Conservation (phyloP, 2,888 invertebrate genomes). For the Encarsia formosa region DNA sequence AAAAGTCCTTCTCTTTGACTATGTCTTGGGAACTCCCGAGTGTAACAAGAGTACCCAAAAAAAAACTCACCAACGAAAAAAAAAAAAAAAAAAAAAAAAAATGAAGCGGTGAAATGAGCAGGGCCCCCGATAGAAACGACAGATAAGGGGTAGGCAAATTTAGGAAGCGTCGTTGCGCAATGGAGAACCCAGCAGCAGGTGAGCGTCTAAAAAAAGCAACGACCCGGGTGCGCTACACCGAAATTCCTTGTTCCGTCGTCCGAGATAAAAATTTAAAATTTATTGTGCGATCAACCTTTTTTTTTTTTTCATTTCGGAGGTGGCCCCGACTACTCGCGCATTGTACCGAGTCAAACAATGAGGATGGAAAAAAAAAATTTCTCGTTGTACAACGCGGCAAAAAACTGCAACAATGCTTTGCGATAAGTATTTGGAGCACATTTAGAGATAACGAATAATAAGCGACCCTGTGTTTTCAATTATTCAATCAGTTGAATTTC, state of each 20-base stretch:
- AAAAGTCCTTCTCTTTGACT: slow-evolving; percentile 3
- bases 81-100: slow-evolving; percentile 26
- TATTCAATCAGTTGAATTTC: too few species aligned
- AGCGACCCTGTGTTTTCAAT: too few species aligned
- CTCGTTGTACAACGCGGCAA: too few species aligned
- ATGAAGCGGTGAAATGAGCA: slow-evolving; percentile 27
- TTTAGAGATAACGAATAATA: too few species aligned
- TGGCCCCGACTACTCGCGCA: too few species aligned
- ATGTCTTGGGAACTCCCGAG: slow-evolving; percentile 19
- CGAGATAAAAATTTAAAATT: slow-evolving; percentile 16
- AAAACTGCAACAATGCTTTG: too few species aligned
- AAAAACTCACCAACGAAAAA: slow-evolving; percentile 1
- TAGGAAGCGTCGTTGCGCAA: slow-evolving; percentile 1
- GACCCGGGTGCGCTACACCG: slow-evolving; percentile 2
- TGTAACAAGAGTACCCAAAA: not conserved
- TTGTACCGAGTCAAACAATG: too few species aligned
- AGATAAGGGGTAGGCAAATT: slow-evolving; percentile 24
- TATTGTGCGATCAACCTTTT: slow-evolving; percentile 1
- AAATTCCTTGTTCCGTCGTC: not conserved
- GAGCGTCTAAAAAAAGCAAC: not conserved
- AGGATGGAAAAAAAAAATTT: too few species aligned
- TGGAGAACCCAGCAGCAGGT: slow-evolving; percentile 6
- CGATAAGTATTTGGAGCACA: too few species aligned
- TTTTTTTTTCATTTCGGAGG: not conserved
- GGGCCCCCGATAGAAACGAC: slow-evolving; percentile 22